Conservation (phyloP, 2,113 vertebrate genomes). For the human (Homo sapiens) region DNA sequence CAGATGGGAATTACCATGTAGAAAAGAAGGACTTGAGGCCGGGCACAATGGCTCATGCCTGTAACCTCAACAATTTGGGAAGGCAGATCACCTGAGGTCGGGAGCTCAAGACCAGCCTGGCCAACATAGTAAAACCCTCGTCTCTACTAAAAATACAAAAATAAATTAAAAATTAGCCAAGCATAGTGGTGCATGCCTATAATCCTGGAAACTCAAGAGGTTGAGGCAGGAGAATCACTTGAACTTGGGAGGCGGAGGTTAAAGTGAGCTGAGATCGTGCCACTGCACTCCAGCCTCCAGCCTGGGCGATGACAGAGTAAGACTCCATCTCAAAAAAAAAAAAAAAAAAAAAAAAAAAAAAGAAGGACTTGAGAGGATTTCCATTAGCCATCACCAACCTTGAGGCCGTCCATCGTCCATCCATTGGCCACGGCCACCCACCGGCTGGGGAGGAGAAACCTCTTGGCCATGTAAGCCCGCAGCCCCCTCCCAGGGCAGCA, state of each 20-base stretch:
- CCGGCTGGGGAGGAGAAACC: neutral
- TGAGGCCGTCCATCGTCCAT: neutral
- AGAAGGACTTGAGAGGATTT: neutral
- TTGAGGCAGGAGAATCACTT: neutral
- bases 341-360: neutral
- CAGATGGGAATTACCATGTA: fast-evolving
- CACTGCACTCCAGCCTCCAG: neutral
- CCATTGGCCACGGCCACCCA: fast-evolving
- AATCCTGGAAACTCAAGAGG: neutral
- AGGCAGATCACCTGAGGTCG: neutral
- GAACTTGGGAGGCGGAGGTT: neutral
- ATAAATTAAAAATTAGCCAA: neutral
- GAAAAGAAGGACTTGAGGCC: neutral
- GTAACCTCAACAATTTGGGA: neutral
- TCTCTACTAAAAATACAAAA: neutral
- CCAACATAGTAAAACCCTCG: neutral
- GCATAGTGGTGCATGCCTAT: neutral
- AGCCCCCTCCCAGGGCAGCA: neutral
- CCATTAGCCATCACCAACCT: neutral
- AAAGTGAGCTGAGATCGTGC: neutral
- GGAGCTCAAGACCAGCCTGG: neutral
- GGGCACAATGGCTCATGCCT: neutral
- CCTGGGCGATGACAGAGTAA: neutral
- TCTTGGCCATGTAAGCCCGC: neutral
- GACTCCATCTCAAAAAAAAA: neutral